Conservation (phyloP, 1,140 invertebrate species). For the Temnothorax longispinosus region DNA sequence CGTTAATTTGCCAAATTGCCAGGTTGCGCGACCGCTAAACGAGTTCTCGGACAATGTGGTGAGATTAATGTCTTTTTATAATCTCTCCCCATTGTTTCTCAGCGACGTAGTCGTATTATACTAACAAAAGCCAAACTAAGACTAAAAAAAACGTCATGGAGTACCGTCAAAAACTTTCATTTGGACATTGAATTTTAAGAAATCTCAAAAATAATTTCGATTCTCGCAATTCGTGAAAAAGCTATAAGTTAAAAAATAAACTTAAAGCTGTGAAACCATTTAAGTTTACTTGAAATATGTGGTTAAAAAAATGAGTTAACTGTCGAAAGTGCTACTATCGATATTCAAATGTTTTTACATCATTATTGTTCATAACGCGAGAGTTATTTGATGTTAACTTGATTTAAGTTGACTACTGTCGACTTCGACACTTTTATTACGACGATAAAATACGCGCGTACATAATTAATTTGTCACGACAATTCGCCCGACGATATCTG, state of each 20-base stretch:
- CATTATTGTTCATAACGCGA: background rate
- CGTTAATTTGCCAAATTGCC: conserved; percentile 29
- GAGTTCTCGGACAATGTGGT: conserved; percentile 20
- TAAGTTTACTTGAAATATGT: background rate
- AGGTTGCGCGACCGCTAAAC: conserved; percentile 25
- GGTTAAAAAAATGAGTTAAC: background rate
- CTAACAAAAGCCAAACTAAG: background rate
- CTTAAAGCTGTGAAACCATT: background rate
- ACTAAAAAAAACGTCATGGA: background rate
- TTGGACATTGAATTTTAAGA: background rate
- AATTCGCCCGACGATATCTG: background rate
- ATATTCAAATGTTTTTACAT: background rate
- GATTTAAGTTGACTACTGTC: conserved; percentile 8
- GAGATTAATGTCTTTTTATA: conserved; percentile 8
- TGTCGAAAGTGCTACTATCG: background rate
- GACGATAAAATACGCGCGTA: conserved; percentile 18
- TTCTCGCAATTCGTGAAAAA: background rate
- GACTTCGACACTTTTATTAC: background rate
- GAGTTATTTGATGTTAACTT: background rate
- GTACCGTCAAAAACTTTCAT: background rate
- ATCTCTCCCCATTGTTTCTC: conserved; percentile 12
- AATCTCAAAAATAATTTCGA: background rate
- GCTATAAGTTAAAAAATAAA: background rate
- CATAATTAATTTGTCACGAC: conserved; percentile 52
- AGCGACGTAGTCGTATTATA: background rate